These are phyloP conservation scores for cattle (Bos taurus) DNA, from an alignment of 2,113 vertebrate genomes.

Conservation along the genomic window ARS-UCD2.0 NC_037331.1:96844501-96845000, in stretches of 20 bases:
- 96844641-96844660: not conserved
- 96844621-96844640: not conserved
- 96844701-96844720: not conserved
- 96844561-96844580: not conserved
- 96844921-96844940: not conserved
- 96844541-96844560: conserved; percentile 47
- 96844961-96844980: not conserved
- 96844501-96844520: conserved; percentile 61
- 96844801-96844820: not conserved
- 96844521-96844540: conserved; percentile 56
- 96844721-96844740: conserved; percentile 39
- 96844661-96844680: conserved; percentile 12
- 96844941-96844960: not conserved
- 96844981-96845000: not conserved
- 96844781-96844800: not conserved
- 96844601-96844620: conserved; percentile 36
- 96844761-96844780: conserved; percentile 19
- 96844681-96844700: not conserved
- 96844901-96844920: not conserved
- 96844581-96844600: not conserved
- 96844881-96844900: not conserved
- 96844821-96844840: conserved; percentile 31
- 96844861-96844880: not conserved
- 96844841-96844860: not conserved
- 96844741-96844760: conserved; percentile 15